Conservation (phyloP, 2,113 vertebrate species). For the Illadopsis cleaveri region DNA sequence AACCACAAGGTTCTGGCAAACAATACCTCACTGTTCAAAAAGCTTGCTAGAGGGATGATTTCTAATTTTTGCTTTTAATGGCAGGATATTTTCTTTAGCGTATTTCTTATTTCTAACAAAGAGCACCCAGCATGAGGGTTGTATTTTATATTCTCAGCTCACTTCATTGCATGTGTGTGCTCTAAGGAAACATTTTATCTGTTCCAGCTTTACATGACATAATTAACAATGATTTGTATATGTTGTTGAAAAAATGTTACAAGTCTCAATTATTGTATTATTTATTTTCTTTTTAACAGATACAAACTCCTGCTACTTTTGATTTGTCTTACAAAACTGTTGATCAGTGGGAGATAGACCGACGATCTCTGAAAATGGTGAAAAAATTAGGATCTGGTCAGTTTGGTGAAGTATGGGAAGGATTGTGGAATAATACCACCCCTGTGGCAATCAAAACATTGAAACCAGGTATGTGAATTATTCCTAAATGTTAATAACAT, state of each 20-base stretch:
- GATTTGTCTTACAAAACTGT: constrained; percentile 92
- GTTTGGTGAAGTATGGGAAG: constrained; percentile 95
- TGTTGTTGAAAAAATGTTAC: not conserved
- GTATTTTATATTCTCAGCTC: not conserved
- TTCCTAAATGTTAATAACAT: not conserved
- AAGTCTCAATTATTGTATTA: not conserved
- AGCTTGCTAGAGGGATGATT: not conserved
- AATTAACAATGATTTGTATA: constrained; percentile 57
- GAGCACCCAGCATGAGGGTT: not conserved
- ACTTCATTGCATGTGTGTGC: not conserved
- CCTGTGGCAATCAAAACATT: constrained; percentile 92
- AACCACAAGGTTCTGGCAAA: not conserved
- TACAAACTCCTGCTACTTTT: constrained; percentile 70
- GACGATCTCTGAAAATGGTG: constrained; percentile 81
- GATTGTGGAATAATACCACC: constrained; percentile 90
- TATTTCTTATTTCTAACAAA: not conserved
- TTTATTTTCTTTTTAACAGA: constrained; percentile 51
- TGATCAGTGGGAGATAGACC: constrained; percentile 95
- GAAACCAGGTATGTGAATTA: constrained; percentile 83
- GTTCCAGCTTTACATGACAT: not conserved
- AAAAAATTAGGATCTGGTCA: constrained; percentile 89
- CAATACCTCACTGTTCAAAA: not conserved
- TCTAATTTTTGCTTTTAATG: not conserved
- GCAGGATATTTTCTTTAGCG: not conserved
- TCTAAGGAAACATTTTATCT: not conserved